A percentile compares a stretch with the other conserved stretches of the same genome.
phyloP scores from a whole-genome alignment of 2,113 vertebrate genomes.

The Bettongia penicillata region DNA sequence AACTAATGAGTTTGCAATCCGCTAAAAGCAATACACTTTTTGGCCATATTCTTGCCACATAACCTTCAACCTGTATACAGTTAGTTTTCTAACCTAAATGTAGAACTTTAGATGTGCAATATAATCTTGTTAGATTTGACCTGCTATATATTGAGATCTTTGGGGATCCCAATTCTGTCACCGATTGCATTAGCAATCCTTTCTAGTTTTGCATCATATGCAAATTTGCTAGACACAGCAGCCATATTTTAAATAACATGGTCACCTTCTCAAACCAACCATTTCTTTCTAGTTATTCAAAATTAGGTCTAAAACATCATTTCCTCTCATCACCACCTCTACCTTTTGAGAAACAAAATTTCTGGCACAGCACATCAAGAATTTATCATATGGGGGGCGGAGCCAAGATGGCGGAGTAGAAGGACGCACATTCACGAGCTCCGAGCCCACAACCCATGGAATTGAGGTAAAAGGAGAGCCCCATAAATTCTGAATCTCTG shows the following conservation, averaged over 20 bases:
- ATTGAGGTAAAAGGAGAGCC: too few relatives aligned
- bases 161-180: not conserved
- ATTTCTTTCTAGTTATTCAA: not conserved
- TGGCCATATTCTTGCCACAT: not conserved
- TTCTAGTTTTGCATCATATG: not conserved
- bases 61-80: too few relatives aligned
- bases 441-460: too few relatives aligned
- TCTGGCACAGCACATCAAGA: not conserved
- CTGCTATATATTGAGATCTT: not conserved
- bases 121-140: not conserved
- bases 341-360: not conserved
- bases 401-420: too few relatives aligned
- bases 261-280: not conserved
- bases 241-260: not conserved
- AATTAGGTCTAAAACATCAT: not conserved
- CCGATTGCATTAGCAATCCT: not conserved
- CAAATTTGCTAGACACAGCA: not conserved
- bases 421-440: too few relatives aligned
- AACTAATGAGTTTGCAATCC: not conserved
- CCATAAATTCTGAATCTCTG: too few relatives aligned
- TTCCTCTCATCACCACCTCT: not conserved
- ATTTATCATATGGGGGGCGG: not conserved
- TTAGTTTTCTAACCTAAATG: not conserved
- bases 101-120: not conserved
- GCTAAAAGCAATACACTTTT: not conserved